These are phyloP conservation scores for Athrips mouffetella DNA, from an alignment of 2,888 invertebrate genomes.

Conservation along the genomic window DNA sequence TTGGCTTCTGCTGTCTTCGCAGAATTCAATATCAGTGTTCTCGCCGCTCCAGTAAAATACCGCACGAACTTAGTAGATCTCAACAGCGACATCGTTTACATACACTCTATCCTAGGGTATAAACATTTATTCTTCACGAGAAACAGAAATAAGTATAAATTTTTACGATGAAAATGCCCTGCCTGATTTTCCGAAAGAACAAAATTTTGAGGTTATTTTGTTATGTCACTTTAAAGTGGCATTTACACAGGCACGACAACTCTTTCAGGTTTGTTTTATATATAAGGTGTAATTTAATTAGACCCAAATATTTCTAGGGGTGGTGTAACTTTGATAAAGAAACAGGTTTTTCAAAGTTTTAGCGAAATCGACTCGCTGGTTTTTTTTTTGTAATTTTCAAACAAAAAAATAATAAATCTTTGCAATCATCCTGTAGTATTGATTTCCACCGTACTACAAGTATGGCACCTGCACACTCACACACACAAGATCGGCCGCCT, in stretches of 20 bases:
- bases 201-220: conserved; percentile 51
- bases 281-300: too few relatives aligned
- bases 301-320: too few relatives aligned
- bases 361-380: too few relatives aligned
- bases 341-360: too few relatives aligned
- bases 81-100: conserved; percentile 78
- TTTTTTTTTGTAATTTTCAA: too few relatives aligned
- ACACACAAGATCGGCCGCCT: too few relatives aligned
- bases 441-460: too few relatives aligned
- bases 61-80: conserved; percentile 86
- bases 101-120: conserved; percentile 28
- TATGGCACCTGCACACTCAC: too few relatives aligned
- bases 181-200: conserved; percentile 16
- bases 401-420: too few relatives aligned
- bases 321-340: too few relatives aligned
- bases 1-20: conserved; percentile 81
- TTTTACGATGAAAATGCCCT: conserved; percentile 7
- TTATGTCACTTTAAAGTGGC: conserved; percentile 46
- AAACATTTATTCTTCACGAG: conserved; percentile 11
- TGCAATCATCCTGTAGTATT: too few relatives aligned
- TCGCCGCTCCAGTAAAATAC: conserved; percentile 84
- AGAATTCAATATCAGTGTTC: conserved; percentile 82
- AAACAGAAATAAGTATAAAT: conserved; percentile 12
- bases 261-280: background rate
- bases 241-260: background rate